These are phyloP conservation scores for Mustelus asterias DNA, from an alignment of 2,113 vertebrate species.

Conservation along the genomic window DNA sequence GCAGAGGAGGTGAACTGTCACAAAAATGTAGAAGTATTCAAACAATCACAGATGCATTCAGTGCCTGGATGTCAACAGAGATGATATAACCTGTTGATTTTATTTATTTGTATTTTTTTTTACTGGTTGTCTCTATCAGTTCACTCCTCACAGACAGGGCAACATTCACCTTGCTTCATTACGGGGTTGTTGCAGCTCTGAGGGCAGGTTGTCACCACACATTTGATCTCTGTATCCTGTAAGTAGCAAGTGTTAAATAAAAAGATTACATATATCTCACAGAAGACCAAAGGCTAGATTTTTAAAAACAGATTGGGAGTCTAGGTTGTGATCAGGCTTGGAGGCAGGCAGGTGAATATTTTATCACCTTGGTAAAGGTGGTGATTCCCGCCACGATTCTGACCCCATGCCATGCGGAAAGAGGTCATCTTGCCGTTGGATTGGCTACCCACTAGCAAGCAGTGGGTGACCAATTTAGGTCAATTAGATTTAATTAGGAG, in stretches of 20 bases:
- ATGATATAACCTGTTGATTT: conserved; percentile 19
- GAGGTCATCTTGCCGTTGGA: not conserved
- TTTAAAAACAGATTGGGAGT: too few species aligned
- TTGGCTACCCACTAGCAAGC: too few species aligned
- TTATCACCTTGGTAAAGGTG: too few species aligned
- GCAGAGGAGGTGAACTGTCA: not conserved
- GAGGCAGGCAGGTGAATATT: not conserved
- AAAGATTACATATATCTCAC: not conserved
- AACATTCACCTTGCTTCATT: conserved; percentile 21
- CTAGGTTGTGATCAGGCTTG: not conserved
- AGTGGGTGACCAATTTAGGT: not conserved
- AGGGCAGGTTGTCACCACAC: not conserved
- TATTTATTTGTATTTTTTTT: not conserved
- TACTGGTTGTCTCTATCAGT: not conserved
- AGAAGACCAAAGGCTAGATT: not conserved
- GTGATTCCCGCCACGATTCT: not conserved
- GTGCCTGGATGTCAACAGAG: conserved; percentile 23
- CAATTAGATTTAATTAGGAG: not conserved
- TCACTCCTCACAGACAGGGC: conserved; percentile 27
- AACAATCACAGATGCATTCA: conserved; percentile 33
- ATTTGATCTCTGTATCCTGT: conserved; percentile 1
- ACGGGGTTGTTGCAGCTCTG: conserved; percentile 24
- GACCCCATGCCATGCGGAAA: not conserved
- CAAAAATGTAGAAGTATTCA: not conserved
- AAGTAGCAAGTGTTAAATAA: not conserved